Evolutionary conservation across 2,888 invertebrate species (phyloP).

Genomic region (Caenorhabditis macrosperma): DNA sequence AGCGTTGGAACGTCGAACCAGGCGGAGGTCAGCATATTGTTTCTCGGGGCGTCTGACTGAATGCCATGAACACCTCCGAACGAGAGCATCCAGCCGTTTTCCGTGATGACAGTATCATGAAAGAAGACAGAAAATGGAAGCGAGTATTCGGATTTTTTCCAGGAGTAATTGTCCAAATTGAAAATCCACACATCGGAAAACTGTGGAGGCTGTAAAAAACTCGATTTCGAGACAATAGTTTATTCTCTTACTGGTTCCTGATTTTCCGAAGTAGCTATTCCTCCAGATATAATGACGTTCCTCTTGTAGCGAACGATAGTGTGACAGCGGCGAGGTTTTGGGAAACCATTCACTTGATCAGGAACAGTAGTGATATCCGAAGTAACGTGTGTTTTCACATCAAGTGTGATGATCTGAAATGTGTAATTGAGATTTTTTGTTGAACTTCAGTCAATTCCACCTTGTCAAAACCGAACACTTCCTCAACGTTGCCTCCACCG

Average conservation of each 20-base stretch:
- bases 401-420: conserved; percentile 50
- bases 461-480: conserved; percentile 56
- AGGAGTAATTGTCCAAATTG: conserved; percentile 62
- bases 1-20: conserved; percentile 67
- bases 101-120: conserved; percentile 68
- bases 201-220: not conserved
- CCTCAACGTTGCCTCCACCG: conserved; percentile 67
- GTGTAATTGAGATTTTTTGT: not conserved
- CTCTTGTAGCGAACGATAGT: conserved; percentile 18
- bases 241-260: not conserved
- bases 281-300: conserved; percentile 23
- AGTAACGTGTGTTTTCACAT: conserved; percentile 42
- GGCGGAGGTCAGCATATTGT: conserved; percentile 52
- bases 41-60: conserved; percentile 21
- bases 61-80: conserved; percentile 65
- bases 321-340: conserved; percentile 27
- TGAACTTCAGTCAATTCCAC: too few species aligned
- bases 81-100: conserved; percentile 66
- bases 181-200: conserved; percentile 67
- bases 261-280: not conserved
- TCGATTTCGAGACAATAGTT: conserved; percentile 17
- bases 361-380: conserved; percentile 31
- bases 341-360: conserved; percentile 37
- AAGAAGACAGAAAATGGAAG: conserved; percentile 68
- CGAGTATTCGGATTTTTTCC: conserved; percentile 53